phyloP scores from a whole-genome alignment of 64 coral and sea anemone species.

The Pocillopora verrucosa region DNA sequence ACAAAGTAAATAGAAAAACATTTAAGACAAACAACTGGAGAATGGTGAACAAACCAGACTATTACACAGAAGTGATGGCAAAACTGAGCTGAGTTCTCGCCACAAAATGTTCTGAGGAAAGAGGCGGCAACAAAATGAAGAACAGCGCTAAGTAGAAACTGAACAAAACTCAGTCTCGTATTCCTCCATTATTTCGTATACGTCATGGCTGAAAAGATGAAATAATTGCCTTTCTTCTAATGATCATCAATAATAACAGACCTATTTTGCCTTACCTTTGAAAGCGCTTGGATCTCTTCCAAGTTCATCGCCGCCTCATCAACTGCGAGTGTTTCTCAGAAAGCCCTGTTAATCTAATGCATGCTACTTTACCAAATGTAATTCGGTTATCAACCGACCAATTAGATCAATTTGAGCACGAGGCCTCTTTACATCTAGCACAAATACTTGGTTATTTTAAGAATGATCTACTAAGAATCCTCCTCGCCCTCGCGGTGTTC shows the following conservation, averaged over 20 bases:
- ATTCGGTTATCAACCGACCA: not conserved
- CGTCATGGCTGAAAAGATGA: not conserved
- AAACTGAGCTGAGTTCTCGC: not conserved
- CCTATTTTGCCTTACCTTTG: not conserved
- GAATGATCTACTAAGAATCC: not conserved
- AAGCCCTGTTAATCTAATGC: not conserved
- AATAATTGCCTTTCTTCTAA: not conserved
- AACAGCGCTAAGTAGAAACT: not conserved
- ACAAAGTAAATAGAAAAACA: not conserved
- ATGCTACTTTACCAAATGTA: not conserved
- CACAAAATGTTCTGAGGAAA: not conserved
- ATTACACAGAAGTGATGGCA: not conserved
- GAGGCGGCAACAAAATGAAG: not conserved
- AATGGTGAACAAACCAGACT: not conserved
- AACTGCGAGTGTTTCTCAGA: not conserved
- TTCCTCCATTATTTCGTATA: not conserved
- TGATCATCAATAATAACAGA: not conserved
- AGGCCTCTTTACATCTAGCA: constrained; percentile 2
- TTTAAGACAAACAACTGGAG: not conserved
- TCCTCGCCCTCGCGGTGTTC: not conserved
- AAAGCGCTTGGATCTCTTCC: not conserved
- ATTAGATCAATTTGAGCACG: constrained; percentile 2
- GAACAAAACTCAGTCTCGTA: not conserved
- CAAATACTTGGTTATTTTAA: not conserved
- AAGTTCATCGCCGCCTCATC: not conserved